A percentile compares a stretch with the other conserved stretches of the same genome.
phyloP scores from a whole-genome alignment of 1,140 invertebrate genomes.

The Drosophila murphyi region DNA sequence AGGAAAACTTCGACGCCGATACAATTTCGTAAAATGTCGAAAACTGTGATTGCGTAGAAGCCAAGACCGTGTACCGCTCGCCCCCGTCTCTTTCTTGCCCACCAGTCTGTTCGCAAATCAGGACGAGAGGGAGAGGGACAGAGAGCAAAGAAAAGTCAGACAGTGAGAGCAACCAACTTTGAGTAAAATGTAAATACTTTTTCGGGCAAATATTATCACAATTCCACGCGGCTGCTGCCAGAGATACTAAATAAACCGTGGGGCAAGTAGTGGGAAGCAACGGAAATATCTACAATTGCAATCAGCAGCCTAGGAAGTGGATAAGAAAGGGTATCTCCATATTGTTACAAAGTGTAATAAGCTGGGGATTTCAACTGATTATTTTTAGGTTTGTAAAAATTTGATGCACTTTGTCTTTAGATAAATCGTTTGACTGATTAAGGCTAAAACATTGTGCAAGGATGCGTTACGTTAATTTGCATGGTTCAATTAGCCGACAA shows the following conservation, averaged over 20 bases:
- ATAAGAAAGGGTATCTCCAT: neutral
- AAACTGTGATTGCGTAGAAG: conserved; percentile 72
- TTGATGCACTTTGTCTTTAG: too few relatives aligned
- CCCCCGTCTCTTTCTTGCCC: conserved; percentile 1
- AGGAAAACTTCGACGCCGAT: conserved; percentile 79
- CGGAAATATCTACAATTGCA: conserved; percentile 56
- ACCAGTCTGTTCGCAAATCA: conserved; percentile 2
- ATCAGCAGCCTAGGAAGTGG: conserved; percentile 16
- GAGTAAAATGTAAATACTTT: conserved; percentile 80
- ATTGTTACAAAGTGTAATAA: too few relatives aligned
- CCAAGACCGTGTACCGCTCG: conserved; percentile 3
- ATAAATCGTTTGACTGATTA: conserved; percentile 11
- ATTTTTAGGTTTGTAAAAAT: neutral
- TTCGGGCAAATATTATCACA: conserved; percentile 76
- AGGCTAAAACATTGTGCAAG: neutral
- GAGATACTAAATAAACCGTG: too few relatives aligned
- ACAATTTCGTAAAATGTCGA: conserved; percentile 80
- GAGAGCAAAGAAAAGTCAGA: conserved; percentile 4
- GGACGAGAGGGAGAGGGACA: neutral
- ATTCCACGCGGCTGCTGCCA: conserved; percentile 67
- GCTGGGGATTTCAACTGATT: neutral
- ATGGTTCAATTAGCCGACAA: conserved; percentile 58
- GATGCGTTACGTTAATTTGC: conserved; percentile 7
- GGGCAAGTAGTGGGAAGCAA: conserved; percentile 15
- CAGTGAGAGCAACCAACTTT: conserved; percentile 58